These are phyloP conservation scores for Pteromalus puparum DNA, from an alignment of 1,140 invertebrate species.

Conservation along the genomic window DNA sequence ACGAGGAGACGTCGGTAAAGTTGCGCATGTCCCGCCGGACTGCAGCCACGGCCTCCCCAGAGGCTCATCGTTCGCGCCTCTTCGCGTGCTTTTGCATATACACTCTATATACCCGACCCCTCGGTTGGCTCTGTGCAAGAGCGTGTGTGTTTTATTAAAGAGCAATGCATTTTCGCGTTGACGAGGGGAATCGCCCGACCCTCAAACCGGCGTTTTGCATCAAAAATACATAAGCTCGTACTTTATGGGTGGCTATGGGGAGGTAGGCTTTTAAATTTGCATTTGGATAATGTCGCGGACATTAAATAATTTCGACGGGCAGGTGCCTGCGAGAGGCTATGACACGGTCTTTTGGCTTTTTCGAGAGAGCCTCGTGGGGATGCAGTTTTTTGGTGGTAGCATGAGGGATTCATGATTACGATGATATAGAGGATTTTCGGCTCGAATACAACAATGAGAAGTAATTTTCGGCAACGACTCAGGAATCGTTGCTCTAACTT, in stretches of 20 bases:
- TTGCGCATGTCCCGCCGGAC: background rate
- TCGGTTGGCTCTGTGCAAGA: no score
- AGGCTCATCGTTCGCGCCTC: slow-evolving; percentile 44
- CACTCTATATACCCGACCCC: background rate
- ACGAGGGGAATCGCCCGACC: slow-evolving; percentile 17
- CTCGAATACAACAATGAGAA: no score
- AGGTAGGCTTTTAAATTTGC: slow-evolving; percentile 47
- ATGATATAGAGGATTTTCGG: no score
- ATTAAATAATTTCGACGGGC: slow-evolving; percentile 40
- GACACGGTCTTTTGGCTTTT: background rate
- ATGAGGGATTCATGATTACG: no score
- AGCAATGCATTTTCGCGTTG: slow-evolving; percentile 45
- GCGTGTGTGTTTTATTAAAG: slow-evolving; percentile 46
- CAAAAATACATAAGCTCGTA: slow-evolving; percentile 28
- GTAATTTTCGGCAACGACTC: no score
- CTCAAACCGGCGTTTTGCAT: slow-evolving; percentile 15
- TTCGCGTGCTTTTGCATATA: slow-evolving; percentile 39
- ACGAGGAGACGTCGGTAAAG: background rate
- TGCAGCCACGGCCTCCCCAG: slow-evolving; percentile 28
- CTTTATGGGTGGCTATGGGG: slow-evolving; percentile 10
- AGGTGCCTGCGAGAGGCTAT: background rate
- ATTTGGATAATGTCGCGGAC: slow-evolving; percentile 36
- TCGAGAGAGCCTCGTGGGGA: background rate
- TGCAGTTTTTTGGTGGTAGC: background rate
- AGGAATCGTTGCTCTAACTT: no score